These are phyloP conservation scores for Dicranocentrus wangi DNA, from an alignment of 2,888 invertebrate genomes.

Conservation along the genomic window DNA sequence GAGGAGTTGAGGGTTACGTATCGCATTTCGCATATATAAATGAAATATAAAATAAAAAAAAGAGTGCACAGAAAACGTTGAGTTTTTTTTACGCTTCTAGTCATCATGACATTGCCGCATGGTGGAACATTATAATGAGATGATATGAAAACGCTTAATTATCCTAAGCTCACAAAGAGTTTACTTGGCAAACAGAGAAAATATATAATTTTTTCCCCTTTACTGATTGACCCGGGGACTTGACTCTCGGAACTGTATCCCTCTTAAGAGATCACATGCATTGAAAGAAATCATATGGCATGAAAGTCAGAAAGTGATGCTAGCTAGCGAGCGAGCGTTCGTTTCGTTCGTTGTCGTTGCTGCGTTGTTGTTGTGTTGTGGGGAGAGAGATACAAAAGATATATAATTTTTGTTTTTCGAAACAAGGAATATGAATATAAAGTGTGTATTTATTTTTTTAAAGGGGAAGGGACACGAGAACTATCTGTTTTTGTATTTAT, in stretches of 20 bases:
- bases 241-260: slow-evolving; percentile 45
- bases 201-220: slow-evolving; percentile 57
- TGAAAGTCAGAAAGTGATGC: slow-evolving; percentile 21
- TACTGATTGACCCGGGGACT: slow-evolving; percentile 61
- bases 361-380: too few species aligned
- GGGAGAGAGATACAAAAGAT: too few species aligned
- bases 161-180: slow-evolving; percentile 58
- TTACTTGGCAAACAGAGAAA: slow-evolving; percentile 53
- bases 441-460: neutral
- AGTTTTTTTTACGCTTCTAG: slow-evolving; percentile 63
- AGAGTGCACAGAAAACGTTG: slow-evolving; percentile 44
- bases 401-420: too few species aligned
- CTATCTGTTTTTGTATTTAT: too few species aligned
- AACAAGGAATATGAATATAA: slow-evolving; percentile 4
- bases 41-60: too few species aligned
- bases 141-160: slow-evolving; percentile 66
- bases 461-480: too few species aligned
- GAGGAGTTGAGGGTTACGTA: neutral
- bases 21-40: too few species aligned
- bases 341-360: too few species aligned
- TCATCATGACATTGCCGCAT: slow-evolving; percentile 66
- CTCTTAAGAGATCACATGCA: neutral
- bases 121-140: slow-evolving; percentile 70
- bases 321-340: too few species aligned
- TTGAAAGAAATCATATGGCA: slow-evolving; percentile 44